phyloP scores from a whole-genome alignment of 1,140 invertebrate genomes.

The Cyrtorhinus lividipennis region DNA sequence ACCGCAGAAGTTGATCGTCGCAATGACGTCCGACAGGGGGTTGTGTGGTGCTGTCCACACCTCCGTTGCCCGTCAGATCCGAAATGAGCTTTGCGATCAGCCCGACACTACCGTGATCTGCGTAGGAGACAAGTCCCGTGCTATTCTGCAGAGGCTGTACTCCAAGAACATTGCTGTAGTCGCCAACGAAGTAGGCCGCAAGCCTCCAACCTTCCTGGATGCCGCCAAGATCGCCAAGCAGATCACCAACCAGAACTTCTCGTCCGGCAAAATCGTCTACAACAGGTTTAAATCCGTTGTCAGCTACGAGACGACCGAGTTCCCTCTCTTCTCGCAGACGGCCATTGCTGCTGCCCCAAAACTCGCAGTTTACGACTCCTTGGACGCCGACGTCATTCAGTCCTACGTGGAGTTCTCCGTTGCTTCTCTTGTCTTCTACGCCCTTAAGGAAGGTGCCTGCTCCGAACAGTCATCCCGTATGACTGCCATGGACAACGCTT shows the following conservation, averaged over 20 bases:
- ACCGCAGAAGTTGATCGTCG: constrained; percentile 68
- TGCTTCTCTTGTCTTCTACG: constrained; percentile 81
- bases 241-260: constrained; percentile 71
- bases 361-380: constrained; percentile 66
- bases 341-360: constrained; percentile 51
- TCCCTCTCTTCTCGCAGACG: constrained; percentile 58
- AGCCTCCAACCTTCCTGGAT: constrained; percentile 85
- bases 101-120: constrained; percentile 68
- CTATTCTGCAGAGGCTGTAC: constrained; percentile 68
- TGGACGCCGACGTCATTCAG: constrained; percentile 80
- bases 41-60: constrained; percentile 94
- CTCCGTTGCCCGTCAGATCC: constrained; percentile 70
- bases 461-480: constrained; percentile 95
- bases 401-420: constrained; percentile 92
- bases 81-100: constrained; percentile 45
- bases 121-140: constrained; percentile 87
- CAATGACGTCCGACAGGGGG: constrained; percentile 90
- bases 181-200: constrained; percentile 71
- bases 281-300: constrained; percentile 91
- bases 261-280: constrained; percentile 73
- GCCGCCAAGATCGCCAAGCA: constrained; percentile 69
- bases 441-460: constrained; percentile 95
- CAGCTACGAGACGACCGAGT: constrained; percentile 64
- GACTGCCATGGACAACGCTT: constrained; percentile 99
- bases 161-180: constrained; percentile 73